These are phyloP conservation scores for Aphidius ervi DNA, from an alignment of 1,140 invertebrate genomes.

Conservation along the genomic window DNA sequence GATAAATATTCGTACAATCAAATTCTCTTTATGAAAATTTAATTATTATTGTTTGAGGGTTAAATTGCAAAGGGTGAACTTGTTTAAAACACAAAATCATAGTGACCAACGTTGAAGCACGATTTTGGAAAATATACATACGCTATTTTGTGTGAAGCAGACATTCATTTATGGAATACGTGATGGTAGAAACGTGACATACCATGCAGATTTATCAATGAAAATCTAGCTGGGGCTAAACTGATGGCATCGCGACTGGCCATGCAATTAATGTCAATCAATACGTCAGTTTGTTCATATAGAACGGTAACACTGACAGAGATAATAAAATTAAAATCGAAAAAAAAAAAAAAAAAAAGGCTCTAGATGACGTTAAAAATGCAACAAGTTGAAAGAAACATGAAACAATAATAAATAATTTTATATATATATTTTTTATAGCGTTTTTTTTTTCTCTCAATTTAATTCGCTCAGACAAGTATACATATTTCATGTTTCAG, in stretches of 20 bases:
- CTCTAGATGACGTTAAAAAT: constrained; percentile 15
- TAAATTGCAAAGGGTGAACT: background rate
- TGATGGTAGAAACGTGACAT: constrained; percentile 19
- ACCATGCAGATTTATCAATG: background rate
- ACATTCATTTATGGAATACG: constrained; percentile 15
- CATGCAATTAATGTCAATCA: constrained; percentile 24
- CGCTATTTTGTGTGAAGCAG: constrained; percentile 1
- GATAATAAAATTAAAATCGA: too few relatives aligned
- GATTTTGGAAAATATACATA: too few relatives aligned
- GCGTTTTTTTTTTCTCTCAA: constrained; percentile 5
- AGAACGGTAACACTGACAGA: background rate
- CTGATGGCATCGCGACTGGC: constrained; percentile 17
- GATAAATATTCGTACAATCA: background rate
- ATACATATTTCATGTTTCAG: constrained; percentile 17
- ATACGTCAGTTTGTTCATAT: constrained; percentile 11
- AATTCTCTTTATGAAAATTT: constrained; percentile 6
- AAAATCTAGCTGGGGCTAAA: background rate
- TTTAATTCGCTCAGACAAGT: constrained; percentile 13
- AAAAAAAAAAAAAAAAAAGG: too few relatives aligned
- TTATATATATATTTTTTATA: too few relatives aligned
- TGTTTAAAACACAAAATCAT: constrained; percentile 20
- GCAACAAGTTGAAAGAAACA: constrained; percentile 20
- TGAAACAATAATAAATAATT: too few relatives aligned
- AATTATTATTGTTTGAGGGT: constrained; percentile 13
- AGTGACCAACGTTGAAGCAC: background rate